A percentile compares a stretch with the other conserved stretches of the same genome.
Evolutionary conservation across 2,113 vertebrate species (phyloP).

Genomic region (Verasper variegatus): DNA sequence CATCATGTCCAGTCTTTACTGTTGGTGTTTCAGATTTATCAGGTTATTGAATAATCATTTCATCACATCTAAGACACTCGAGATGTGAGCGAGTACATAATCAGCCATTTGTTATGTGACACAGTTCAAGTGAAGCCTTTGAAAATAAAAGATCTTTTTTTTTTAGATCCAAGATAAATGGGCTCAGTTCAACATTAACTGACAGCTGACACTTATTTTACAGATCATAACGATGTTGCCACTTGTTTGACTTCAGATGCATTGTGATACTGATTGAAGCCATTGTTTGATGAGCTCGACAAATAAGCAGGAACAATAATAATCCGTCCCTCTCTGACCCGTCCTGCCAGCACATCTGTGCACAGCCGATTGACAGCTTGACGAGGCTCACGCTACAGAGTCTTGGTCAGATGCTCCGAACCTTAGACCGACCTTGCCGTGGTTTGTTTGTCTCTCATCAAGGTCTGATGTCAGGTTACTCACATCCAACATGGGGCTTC

Average conservation of each 20-base stretch:
- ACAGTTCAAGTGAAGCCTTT: neutral
- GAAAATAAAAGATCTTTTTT: neutral
- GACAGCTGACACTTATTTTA: slow-evolving; percentile 19
- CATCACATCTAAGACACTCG: neutral
- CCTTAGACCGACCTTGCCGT: neutral
- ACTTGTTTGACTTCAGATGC: slow-evolving; percentile 28
- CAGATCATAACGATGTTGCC: slow-evolving; percentile 11
- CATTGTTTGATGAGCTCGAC: slow-evolving; percentile 36
- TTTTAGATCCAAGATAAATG: slow-evolving; percentile 8
- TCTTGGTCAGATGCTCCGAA: neutral
- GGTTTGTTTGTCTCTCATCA: slow-evolving; percentile 5
- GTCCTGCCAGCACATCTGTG: slow-evolving; percentile 16
- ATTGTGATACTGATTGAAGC: slow-evolving; percentile 40
- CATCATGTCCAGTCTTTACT: no score
- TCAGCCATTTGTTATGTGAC: neutral
- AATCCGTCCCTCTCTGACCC: neutral
- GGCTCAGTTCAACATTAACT: neutral
- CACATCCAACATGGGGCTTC: neutral
- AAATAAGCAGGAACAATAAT: slow-evolving; percentile 35
- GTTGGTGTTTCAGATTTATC: no score
- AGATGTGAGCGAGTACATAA: no score
- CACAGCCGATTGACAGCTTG: slow-evolving; percentile 15
- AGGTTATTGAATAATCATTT: no score
- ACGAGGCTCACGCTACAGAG: slow-evolving; percentile 7
- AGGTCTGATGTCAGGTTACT: neutral